Evolutionary conservation across 2,888 invertebrate genomes (phyloP).

Genomic region (Nomada hirtipes): DNA sequence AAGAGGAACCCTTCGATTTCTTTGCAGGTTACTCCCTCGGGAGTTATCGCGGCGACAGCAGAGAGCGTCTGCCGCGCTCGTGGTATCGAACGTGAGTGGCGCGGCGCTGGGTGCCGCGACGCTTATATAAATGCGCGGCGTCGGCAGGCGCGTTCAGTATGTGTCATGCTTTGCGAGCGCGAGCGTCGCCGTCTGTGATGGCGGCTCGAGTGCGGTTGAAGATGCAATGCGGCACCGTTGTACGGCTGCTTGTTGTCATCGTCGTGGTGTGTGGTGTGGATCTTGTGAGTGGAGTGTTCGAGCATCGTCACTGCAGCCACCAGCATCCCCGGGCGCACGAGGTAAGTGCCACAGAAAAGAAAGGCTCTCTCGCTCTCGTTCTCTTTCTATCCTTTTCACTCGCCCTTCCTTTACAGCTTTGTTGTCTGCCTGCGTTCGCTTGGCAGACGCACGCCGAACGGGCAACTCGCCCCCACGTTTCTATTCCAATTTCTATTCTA

Average conservation of each 20-base stretch:
- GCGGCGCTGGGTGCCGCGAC: slow-evolving; percentile 71
- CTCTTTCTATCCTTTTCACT: slow-evolving; percentile 7
- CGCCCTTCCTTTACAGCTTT: slow-evolving; percentile 39
- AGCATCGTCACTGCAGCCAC: slow-evolving; percentile 86
- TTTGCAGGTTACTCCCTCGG: slow-evolving; percentile 65
- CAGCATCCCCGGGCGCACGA: slow-evolving; percentile 89
- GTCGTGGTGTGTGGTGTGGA: slow-evolving; percentile 76
- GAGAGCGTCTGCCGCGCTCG: slow-evolving; percentile 59
- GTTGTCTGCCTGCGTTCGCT: slow-evolving; percentile 32
- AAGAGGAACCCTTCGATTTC: slow-evolving; percentile 56
- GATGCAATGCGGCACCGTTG: slow-evolving; percentile 79
- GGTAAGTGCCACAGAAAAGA: slow-evolving; percentile 85
- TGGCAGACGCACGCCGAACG: slow-evolving; percentile 7
- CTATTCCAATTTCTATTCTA: slow-evolving; percentile 10
- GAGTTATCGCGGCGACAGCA: slow-evolving; percentile 64
- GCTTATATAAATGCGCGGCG: slow-evolving; percentile 77
- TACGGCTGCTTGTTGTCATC: slow-evolving; percentile 75
- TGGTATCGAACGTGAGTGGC: slow-evolving; percentile 70
- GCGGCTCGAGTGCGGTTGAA: slow-evolving; percentile 82
- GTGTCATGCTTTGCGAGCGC: slow-evolving; percentile 80
- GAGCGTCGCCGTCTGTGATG: slow-evolving; percentile 78
- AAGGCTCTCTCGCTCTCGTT: neutral
- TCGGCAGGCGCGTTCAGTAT: slow-evolving; percentile 78
- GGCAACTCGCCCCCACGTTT: slow-evolving; percentile 28
- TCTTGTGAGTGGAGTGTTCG: slow-evolving; percentile 80